These are phyloP conservation scores for Oreochromis tanganicae DNA, from an alignment of 2,113 vertebrate species.

Conservation along the genomic window DNA sequence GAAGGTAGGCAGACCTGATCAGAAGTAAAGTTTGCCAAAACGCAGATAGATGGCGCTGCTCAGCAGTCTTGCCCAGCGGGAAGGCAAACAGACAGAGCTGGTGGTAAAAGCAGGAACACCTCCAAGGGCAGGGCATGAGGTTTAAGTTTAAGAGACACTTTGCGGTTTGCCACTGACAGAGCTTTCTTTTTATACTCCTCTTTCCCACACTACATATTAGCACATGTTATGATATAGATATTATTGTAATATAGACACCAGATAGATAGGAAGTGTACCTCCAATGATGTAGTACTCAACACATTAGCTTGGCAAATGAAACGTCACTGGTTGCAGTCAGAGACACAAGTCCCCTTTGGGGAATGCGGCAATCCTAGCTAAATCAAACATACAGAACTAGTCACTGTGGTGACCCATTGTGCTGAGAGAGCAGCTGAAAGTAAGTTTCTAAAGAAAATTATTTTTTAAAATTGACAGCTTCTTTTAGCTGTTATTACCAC, in stretches of 20 bases:
- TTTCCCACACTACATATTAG: neutral
- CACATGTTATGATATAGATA: neutral
- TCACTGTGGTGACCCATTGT: neutral
- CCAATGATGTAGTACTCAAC: neutral
- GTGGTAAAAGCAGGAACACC: neutral
- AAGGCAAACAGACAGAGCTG: neutral
- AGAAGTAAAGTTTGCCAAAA: neutral
- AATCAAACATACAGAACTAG: neutral
- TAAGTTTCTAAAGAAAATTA: neutral
- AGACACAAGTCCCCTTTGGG: accelerated
- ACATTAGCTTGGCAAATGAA: neutral
- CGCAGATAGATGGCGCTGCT: neutral
- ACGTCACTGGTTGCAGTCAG: neutral
- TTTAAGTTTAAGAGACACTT: neutral
- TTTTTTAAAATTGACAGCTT: neutral
- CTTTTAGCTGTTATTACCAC: neutral
- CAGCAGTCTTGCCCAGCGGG: accelerated
- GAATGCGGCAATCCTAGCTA: neutral
- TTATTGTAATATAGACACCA: neutral
- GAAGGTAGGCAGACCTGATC: neutral
- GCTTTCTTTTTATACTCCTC: neutral
- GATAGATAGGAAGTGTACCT: neutral
- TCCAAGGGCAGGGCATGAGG: too few species aligned
- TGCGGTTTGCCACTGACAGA: neutral
- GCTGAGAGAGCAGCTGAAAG: neutral